Percentiles rank a stretch among this genome's conserved stretches.
Conservation (phyloP, 2,113 vertebrate genomes). For the Grantiella picta region DNA sequence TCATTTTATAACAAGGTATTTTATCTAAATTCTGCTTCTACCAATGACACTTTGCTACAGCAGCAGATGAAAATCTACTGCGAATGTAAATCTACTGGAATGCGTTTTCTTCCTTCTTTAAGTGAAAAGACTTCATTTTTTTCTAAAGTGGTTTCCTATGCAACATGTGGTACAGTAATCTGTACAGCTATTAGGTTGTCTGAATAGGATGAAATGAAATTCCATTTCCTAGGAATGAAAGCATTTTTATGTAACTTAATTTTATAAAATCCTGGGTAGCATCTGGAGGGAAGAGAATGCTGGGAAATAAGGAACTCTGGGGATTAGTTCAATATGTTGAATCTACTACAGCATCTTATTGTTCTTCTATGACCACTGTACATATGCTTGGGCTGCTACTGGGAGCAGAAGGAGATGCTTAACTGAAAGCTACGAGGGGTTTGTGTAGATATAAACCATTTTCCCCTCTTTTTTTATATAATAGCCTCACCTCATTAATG, state of each 20-base stretch:
- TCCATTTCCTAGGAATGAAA: slow-evolving; percentile 47
- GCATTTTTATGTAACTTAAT: slow-evolving; percentile 71
- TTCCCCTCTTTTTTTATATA: not conserved
- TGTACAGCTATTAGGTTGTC: slow-evolving; percentile 51
- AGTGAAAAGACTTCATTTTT: not conserved
- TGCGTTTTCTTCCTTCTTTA: slow-evolving; percentile 16
- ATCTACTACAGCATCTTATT: slow-evolving; percentile 52
- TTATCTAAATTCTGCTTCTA: slow-evolving; percentile 29
- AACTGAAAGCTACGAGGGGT: not conserved
- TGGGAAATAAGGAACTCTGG: slow-evolving; percentile 42
- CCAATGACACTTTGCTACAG: not conserved
- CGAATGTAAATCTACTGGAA: slow-evolving; percentile 7
- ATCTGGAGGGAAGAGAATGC: slow-evolving; percentile 61
- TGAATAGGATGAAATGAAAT: slow-evolving; percentile 34
- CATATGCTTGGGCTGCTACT: slow-evolving; percentile 5
- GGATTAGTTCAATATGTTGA: slow-evolving; percentile 60
- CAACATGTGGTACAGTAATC: slow-evolving; percentile 32
- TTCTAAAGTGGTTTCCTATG: slow-evolving; percentile 28
- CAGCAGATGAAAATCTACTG: not conserved
- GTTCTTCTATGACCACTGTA: not conserved
- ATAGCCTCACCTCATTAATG: not conserved
- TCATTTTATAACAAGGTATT: not conserved
- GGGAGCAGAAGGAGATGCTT: not conserved
- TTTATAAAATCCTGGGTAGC: slow-evolving; percentile 65
- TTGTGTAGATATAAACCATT: not conserved